A percentile compares a stretch with the other conserved stretches of the same genome.
Evolutionary conservation across 2,113 vertebrate genomes (phyloP).

Genomic region (Gobius niger): DNA sequence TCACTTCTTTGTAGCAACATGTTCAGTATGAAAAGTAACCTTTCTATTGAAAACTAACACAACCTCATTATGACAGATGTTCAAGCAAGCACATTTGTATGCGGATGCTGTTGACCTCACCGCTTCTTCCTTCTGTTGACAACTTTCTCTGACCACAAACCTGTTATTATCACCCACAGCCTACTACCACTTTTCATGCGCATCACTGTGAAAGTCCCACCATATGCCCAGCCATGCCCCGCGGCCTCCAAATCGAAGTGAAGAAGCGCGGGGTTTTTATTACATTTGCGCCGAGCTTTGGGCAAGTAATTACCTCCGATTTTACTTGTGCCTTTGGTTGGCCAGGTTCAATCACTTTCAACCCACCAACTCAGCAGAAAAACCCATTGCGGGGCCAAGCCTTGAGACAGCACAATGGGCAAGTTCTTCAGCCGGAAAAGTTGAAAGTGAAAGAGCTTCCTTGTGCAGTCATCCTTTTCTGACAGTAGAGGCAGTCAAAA

Average conservation of each 20-base stretch:
- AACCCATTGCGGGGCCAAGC: slow-evolving; percentile 24
- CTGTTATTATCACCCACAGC: slow-evolving; percentile 34
- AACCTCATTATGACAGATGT: too few species aligned
- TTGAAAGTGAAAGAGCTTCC: slow-evolving; percentile 28
- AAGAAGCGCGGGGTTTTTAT: slow-evolving; percentile 46
- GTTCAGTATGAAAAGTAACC: too few species aligned
- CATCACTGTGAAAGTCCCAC: slow-evolving; percentile 55
- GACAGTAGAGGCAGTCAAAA: slow-evolving; percentile 5
- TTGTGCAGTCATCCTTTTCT: slow-evolving; percentile 18
- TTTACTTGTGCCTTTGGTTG: slow-evolving; percentile 31
- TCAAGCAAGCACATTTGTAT: not conserved
- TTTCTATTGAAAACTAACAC: too few species aligned
- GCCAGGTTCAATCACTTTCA: slow-evolving; percentile 27
- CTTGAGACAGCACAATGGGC: slow-evolving; percentile 20
- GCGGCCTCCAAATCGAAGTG: slow-evolving; percentile 25
- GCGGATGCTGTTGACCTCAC: not conserved
- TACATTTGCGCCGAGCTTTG: slow-evolving; percentile 51
- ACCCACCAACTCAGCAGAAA: slow-evolving; percentile 39
- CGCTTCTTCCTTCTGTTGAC: not conserved
- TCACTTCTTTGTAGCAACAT: too few species aligned
- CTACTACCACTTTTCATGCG: slow-evolving; percentile 28
- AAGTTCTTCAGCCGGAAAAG: slow-evolving; percentile 13
- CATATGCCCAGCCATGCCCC: slow-evolving; percentile 54
- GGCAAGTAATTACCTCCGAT: slow-evolving; percentile 60
- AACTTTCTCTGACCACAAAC: slow-evolving; percentile 30